Percentiles rank a stretch among this genome's conserved stretches.
Evolutionary conservation across 2,113 vertebrate genomes (phyloP).

Genomic region (Heterotilapia buettikoferi): DNA sequence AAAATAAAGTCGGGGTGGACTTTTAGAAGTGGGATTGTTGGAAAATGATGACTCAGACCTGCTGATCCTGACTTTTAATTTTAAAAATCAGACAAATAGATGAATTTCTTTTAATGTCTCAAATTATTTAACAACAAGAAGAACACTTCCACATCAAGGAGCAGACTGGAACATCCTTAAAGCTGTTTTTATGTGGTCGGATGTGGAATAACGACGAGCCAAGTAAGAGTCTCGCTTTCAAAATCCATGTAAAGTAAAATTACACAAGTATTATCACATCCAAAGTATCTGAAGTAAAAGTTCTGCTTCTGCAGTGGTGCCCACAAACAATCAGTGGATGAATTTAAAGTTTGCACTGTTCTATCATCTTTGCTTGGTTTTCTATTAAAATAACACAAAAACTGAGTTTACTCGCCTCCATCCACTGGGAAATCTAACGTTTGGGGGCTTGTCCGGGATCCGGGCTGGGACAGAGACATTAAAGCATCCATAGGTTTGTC

Average conservation of each 20-base stretch:
- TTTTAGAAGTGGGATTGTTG: constrained; percentile 20
- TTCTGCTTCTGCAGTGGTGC: background rate
- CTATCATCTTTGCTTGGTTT: background rate
- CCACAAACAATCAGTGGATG: background rate
- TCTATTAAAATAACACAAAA: background rate
- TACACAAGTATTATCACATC: background rate
- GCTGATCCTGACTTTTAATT: background rate
- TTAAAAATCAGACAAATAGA: background rate
- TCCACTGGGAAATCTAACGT: background rate
- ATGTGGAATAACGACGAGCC: background rate
- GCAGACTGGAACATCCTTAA: background rate
- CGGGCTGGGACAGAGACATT: background rate
- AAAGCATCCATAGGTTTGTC: background rate
- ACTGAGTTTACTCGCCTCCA: rapidly evolving
- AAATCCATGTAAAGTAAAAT: background rate
- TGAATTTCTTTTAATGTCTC: background rate
- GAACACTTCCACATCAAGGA: background rate
- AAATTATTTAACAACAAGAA: background rate
- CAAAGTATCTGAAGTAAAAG: background rate
- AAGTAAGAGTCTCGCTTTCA: background rate
- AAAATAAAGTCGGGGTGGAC: background rate
- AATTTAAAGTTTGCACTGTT: background rate
- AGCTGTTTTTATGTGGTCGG: background rate
- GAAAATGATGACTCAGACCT: background rate
- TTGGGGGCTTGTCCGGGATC: background rate